Evolutionary conservation across 23 tunicate species (phyloP), one percentile per base, ranked within the genome.

Genomic region (Halocynthia roretzi): DNA sequence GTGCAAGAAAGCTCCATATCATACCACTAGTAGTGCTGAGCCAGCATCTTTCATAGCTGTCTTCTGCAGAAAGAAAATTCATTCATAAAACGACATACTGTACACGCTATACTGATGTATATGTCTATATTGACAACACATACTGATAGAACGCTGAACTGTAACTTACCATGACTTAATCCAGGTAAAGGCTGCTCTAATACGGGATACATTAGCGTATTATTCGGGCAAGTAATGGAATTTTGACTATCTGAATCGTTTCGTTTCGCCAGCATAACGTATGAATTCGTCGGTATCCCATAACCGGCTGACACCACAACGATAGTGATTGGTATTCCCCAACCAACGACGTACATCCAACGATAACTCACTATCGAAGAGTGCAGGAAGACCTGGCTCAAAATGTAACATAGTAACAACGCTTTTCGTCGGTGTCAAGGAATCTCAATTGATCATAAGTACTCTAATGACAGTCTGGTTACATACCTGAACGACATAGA

Each of bases 261-360:
- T 11, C 51, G 54, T 14, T 53, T 48, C 18, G 22, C 21, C 10
- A 12, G 60, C 49, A 21, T 56, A 8, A 90, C 64, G 60, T 90
- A 90, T 19, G 67, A 44, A 48, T 81, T 81, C 54, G 66, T 76
- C 48, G 83, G 81, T 31, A 90, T 22, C 8, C 97, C 97, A 77
- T 80, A 84, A 14, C 90, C 90, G 21, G 97, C 90, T 17, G 97
- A 70, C 50, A 85, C 62, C 8, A 72, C 71, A 8, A 90, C 90
- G 40, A 85, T 77, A 50, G 85, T 5, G 20, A 71, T n/a, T 8
- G 97, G 97, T 52, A 71, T 54, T 7, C 66, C 71, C 97, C 97
- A 90, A 50, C 97, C 97, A 0, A 85, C 63, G 18, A 83, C 71
- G 56, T 90, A 90, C 97, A 90, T 90, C 97, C 97, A 90, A 53